Conservation (phyloP, 2,888 invertebrate species). For the Cryptosula pallasiana region DNA sequence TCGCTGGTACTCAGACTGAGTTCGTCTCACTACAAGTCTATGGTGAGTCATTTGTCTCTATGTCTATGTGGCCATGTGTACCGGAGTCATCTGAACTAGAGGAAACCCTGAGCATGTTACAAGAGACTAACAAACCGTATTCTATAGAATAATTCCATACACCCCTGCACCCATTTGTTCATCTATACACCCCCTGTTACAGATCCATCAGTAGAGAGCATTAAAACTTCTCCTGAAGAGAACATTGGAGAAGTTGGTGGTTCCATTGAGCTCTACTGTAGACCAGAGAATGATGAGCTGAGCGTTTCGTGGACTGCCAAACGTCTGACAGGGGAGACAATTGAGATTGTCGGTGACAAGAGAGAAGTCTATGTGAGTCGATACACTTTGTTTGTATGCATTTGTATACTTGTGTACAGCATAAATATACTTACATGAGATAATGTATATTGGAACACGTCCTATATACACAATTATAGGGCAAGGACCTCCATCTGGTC, state of each 20-base stretch:
- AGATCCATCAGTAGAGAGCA: constrained; percentile 12
- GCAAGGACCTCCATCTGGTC: not conserved
- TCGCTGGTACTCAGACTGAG: constrained; percentile 20
- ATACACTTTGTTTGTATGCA: too few relatives aligned
- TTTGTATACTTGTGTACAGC: too few relatives aligned
- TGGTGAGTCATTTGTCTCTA: constrained; percentile 10
- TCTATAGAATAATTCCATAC: too few relatives aligned
- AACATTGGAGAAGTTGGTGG: constrained; percentile 12
- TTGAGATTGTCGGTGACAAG: constrained; percentile 1
- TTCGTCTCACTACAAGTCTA: constrained; percentile 3
- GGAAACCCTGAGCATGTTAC: too few relatives aligned
- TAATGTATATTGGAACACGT: too few relatives aligned
- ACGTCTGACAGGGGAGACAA: constrained; percentile 7
- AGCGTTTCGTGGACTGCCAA: constrained; percentile 23
- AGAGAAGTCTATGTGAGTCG: not conserved
- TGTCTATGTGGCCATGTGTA: not conserved
- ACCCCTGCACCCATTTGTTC: too few relatives aligned
- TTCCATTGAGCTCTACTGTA: not conserved
- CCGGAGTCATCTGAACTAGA: too few relatives aligned
- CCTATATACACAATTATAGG: too few relatives aligned
- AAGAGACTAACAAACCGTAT: too few relatives aligned
- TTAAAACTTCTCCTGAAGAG: constrained; percentile 1
- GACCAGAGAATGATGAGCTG: not conserved
- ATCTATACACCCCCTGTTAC: too few relatives aligned
- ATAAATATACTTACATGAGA: too few relatives aligned